Evolutionary conservation across 2,113 vertebrate genomes (phyloP).

Genomic region (Motacilla alba): DNA sequence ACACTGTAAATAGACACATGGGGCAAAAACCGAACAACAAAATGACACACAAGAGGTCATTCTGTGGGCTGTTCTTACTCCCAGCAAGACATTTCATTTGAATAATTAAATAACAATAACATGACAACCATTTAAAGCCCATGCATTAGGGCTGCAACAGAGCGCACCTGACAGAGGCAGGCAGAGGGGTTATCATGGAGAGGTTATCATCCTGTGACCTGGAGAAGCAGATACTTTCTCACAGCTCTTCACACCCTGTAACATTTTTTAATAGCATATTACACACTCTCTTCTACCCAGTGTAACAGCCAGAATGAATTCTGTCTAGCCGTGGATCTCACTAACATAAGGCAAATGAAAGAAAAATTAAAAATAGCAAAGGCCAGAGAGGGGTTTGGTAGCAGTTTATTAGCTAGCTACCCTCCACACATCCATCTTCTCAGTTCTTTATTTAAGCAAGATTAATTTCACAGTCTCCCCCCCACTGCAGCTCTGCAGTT

Average conservation of each 20-base stretch:
- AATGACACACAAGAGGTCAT: constrained; percentile 45
- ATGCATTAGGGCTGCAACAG: constrained; percentile 12
- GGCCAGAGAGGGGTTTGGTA: background rate
- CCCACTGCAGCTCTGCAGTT: background rate
- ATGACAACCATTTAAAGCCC: constrained; percentile 66
- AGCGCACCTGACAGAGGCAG: background rate
- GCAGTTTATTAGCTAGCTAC: accelerated
- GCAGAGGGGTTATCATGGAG: background rate
- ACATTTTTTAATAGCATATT: background rate
- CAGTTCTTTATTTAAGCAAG: background rate
- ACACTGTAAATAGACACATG: constrained; percentile 14
- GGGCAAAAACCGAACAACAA: constrained; percentile 37
- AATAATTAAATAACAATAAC: constrained; percentile 73
- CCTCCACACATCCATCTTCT: background rate
- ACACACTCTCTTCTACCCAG: background rate
- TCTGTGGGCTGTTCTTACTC: constrained; percentile 58
- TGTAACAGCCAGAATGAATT: background rate
- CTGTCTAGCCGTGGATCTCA: background rate
- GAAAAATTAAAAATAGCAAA: background rate
- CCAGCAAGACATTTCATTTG: constrained; percentile 66
- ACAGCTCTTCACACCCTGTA: background rate
- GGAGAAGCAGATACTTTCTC: background rate
- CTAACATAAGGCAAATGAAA: background rate
- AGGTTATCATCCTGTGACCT: background rate
- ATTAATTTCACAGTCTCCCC: background rate